These are phyloP conservation scores for Colletes collaris DNA, from an alignment of 2,888 invertebrate species.

Conservation along the genomic window DNA sequence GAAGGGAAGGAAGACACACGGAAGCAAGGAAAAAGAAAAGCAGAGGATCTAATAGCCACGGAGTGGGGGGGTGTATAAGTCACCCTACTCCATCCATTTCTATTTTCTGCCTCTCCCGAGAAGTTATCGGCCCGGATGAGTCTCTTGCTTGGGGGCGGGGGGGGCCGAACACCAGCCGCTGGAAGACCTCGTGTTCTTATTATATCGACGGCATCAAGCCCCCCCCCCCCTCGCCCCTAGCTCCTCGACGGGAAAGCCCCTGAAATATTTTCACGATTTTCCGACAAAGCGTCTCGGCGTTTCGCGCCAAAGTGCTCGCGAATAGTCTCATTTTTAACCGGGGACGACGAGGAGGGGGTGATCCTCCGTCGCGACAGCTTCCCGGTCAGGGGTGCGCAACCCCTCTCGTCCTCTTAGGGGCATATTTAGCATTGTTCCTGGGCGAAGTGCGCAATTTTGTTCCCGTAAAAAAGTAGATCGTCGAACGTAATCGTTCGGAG, in stretches of 20 bases:
- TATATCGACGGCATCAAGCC: constrained; percentile 70
- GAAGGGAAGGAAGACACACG: not conserved
- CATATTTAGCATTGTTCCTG: not conserved
- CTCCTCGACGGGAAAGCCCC: constrained; percentile 62
- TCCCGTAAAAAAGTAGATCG: too few species aligned
- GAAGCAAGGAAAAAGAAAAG: constrained; percentile 18
- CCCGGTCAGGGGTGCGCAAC: constrained; percentile 30
- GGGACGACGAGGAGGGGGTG: constrained; percentile 41
- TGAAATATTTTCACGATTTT: constrained; percentile 79
- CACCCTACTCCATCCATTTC: constrained; percentile 72
- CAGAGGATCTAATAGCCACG: constrained; percentile 5
- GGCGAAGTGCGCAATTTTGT: too few species aligned
- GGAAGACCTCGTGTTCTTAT: constrained; percentile 54
- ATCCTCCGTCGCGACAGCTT: constrained; percentile 5
- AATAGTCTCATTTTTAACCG: constrained; percentile 78
- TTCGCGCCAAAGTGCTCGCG: constrained; percentile 77
- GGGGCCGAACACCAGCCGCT: not conserved
- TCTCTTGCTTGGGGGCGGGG: constrained; percentile 29
- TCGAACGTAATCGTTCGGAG: too few species aligned
- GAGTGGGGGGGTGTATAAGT: constrained; percentile 28
- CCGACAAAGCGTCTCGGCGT: constrained; percentile 75
- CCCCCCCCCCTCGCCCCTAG: not conserved
- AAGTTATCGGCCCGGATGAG: constrained; percentile 62
- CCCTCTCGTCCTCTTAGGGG: not conserved
- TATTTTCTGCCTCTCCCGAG: constrained; percentile 69